Conservation (phyloP, 2,888 invertebrate genomes). For the Drosophila helvetica region DNA sequence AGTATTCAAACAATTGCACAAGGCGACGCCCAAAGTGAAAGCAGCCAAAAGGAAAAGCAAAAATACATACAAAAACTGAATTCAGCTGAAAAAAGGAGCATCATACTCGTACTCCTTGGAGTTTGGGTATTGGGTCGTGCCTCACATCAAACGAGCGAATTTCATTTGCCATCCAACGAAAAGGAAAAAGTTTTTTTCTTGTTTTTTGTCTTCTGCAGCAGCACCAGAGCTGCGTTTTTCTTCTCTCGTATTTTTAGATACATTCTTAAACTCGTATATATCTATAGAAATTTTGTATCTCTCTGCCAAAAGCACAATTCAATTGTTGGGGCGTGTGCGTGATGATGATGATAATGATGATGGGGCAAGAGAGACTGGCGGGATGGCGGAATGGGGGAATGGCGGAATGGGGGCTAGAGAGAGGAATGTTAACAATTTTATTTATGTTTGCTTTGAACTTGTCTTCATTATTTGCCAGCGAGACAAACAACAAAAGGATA, state of each 20-base stretch:
- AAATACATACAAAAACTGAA: constrained; percentile 31
- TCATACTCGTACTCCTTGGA: constrained; percentile 3
- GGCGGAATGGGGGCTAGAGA: constrained; percentile 41
- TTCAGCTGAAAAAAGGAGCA: constrained; percentile 28
- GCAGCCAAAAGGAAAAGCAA: constrained; percentile 25
- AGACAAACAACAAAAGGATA: constrained; percentile 35
- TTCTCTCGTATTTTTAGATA: constrained; percentile 42
- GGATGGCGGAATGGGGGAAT: neutral
- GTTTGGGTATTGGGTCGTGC: constrained; percentile 26
- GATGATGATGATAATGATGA: constrained; percentile 6
- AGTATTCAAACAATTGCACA: constrained; percentile 80
- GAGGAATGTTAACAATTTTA: constrained; percentile 78
- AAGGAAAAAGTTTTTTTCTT: constrained; percentile 67
- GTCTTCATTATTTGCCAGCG: constrained; percentile 68
- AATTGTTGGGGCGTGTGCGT: constrained; percentile 69
- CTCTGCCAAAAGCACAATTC: constrained; percentile 54
- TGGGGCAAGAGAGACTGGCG: neutral
- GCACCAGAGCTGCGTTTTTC: neutral
- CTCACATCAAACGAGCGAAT: constrained; percentile 78
- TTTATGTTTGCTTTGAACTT: constrained; percentile 79
- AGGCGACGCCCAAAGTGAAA: constrained; percentile 76
- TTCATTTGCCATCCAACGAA: constrained; percentile 73
- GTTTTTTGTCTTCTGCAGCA: constrained; percentile 42
- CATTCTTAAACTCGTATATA: constrained; percentile 21
- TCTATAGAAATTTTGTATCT: constrained; percentile 30